phyloP scores from a whole-genome alignment of 2,113 vertebrate species.

The Ceyx cyanopectus region DNA sequence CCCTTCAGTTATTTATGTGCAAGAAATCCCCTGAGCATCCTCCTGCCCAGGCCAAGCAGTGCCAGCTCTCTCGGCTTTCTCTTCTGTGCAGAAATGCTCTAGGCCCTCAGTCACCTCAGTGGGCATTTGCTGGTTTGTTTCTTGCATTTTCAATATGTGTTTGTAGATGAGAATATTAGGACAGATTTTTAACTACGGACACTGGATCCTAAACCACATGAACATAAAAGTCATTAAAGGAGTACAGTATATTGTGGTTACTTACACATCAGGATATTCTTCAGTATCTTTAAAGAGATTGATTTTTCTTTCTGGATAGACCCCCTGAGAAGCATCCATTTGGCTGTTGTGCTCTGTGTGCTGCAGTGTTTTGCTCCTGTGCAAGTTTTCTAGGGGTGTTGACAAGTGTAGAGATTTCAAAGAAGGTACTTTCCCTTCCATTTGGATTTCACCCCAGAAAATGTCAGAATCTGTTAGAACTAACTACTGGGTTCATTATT shows the following conservation, averaged over 20 bases:
- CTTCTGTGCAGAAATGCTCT: background rate
- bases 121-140: background rate
- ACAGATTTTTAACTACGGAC: background rate
- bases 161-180: background rate
- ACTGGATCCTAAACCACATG: background rate
- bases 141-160: background rate
- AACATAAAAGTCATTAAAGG: background rate
- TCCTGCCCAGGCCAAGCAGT: no score
- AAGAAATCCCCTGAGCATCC: no score
- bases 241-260: background rate
- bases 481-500: background rate
- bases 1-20: no score
- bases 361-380: background rate
- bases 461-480: background rate
- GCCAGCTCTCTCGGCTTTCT: background rate
- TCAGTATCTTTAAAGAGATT: background rate
- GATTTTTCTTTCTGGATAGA: background rate
- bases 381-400: background rate
- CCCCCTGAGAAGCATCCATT: background rate
- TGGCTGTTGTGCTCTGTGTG: background rate
- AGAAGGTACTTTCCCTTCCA: background rate
- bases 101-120: background rate
- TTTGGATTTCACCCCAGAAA: background rate
- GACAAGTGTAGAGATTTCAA: background rate
- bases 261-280: background rate